These are phyloP conservation scores for honey bee (Apis mellifera) DNA, from an alignment of 1,140 invertebrate genomes.

Conservation along the genomic window Amel_HAv3.1 CM009939.2:3736001-3736500, in stretches of 20 bases:
- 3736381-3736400: background rate
- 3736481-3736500: background rate
- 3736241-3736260: too few relatives aligned
- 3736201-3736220: background rate
- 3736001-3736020: background rate
- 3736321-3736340: background rate
- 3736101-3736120: background rate
- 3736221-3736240: too few relatives aligned
- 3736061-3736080: background rate
- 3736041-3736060: constrained; percentile 19
- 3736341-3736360: background rate
- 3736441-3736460: background rate
- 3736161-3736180: too few relatives aligned
- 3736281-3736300: too few relatives aligned
- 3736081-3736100: background rate
- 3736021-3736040: background rate
- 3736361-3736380: background rate
- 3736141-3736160: too few relatives aligned
- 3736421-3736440: background rate
- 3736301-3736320: background rate
- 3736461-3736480: background rate
- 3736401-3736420: background rate
- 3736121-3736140: background rate
- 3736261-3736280: too few relatives aligned
- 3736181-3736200: too few relatives aligned